Base-by-base conservation (phyloP, 2,113 vertebrate species). In the Lepus americanus region DNA sequence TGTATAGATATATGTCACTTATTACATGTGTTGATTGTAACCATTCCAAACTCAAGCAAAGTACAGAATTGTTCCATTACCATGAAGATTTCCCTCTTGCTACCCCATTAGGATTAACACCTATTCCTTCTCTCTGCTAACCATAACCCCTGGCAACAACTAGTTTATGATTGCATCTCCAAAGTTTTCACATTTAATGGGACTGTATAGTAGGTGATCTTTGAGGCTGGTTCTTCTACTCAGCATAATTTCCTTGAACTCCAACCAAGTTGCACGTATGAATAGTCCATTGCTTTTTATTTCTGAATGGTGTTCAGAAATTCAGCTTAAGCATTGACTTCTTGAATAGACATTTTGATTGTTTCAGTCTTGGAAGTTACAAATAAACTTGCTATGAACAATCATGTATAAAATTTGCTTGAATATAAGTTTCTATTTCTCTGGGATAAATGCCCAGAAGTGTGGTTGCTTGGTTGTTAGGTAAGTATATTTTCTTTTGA, bases 361-460 rank as follows among this genome's bases (percentile, higher is more conserved):
- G n/a, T 59, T 87, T 92, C 19, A 55, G 20, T 51, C 87, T 70
- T n/a, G 4, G 23, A 94, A 73, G 78, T 86, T 49, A 78, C 49
- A 95, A 91, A 78, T 76, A 81, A 85, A 93, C 31, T 67, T 85
- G 19, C 31, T 77, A 17, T 73, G 44, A 79, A 44, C 44, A 66
- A 80, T 91, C 33, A 51, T 8, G 29, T 53, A 93, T 55, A 72
- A n/a, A 36, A 73, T 73, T 87, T 19, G 14, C 33, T 82, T 90
- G 77, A 44, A 59, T 78, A 3, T 82, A 70, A 33, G n/a, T 90
- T 59, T 93, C 77, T 27, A 67, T 92, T 89, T 79, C 61, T 94
- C 66, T 84, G 72, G 64, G 36, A 39, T 81, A 72, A 76, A 33
- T 53, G 8, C 61, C 72, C 39, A 73, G 63, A 25, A 95, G 6